Conservation (phyloP, 2,113 vertebrate species). For the Notarius lentiginosus region DNA sequence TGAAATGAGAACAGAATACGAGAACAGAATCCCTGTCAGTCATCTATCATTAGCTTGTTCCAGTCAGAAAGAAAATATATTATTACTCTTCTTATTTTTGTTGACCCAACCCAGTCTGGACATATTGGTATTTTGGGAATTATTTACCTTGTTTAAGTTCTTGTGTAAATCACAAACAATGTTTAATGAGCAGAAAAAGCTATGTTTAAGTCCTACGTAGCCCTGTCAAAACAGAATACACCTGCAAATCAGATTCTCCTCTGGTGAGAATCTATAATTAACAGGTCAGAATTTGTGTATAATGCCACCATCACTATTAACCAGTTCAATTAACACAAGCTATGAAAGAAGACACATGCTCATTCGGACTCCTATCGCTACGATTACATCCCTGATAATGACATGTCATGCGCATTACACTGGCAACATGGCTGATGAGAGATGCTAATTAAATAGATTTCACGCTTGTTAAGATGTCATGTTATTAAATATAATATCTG, state of each 20-base stretch:
- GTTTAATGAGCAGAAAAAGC: neutral
- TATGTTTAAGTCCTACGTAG: neutral
- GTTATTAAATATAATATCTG: constrained; percentile 13
- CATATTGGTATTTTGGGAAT: neutral
- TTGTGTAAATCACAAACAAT: neutral
- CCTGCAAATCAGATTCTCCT: neutral
- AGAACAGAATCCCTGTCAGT: neutral
- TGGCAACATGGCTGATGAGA: constrained; percentile 22
- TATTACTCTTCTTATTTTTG: neutral
- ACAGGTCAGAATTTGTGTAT: neutral
- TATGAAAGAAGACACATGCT: neutral
- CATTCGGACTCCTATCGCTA: neutral
- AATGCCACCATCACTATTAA: neutral
- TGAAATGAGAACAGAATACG: neutral
- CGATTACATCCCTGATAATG: neutral
- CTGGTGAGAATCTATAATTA: neutral
- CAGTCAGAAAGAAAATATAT: neutral
- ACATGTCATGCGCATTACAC: constrained; percentile 33
- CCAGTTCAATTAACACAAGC: neutral
- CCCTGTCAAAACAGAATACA: neutral
- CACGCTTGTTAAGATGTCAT: constrained; percentile 28
- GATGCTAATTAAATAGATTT: constrained; percentile 44
- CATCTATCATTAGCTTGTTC: neutral
- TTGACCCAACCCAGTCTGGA: neutral
- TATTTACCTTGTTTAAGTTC: neutral